Conservation (phyloP, 2,113 vertebrate species). For the Gallinago undulata region DNA sequence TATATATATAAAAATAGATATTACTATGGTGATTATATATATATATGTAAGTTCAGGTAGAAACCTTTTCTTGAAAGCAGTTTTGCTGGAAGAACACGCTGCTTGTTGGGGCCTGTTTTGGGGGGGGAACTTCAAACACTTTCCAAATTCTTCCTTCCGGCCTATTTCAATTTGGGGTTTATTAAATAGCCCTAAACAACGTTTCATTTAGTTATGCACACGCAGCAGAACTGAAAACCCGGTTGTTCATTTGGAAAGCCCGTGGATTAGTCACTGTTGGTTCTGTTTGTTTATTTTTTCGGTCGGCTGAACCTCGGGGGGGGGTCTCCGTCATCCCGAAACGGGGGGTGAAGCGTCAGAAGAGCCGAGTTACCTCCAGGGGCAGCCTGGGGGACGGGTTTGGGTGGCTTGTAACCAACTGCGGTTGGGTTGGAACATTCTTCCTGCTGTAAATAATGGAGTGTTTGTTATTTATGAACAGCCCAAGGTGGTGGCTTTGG, state of each 20-base stretch:
- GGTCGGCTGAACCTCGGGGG: background rate
- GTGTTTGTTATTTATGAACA: background rate
- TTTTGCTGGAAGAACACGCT: background rate
- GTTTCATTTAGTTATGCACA: background rate
- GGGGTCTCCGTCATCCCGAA: background rate
- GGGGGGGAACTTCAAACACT: background rate
- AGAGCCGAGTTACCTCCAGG: background rate
- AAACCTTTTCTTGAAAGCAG: background rate
- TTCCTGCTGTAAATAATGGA: background rate
- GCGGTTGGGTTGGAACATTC: accelerated
- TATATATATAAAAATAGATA: too few relatives aligned
- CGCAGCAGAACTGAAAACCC: background rate
- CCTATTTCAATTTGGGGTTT: background rate
- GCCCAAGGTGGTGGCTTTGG: background rate
- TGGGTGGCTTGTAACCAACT: accelerated
- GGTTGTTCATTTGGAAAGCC: background rate
- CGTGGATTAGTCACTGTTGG: background rate
- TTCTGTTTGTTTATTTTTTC: background rate
- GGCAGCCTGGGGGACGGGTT: accelerated
- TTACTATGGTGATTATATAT: background rate
- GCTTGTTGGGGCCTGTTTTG: background rate
- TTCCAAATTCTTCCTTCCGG: background rate
- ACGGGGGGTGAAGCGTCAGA: background rate
- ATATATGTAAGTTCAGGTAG: background rate
- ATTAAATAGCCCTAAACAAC: background rate